Base-by-base conservation (phyloP, 2,888 invertebrate species). In the Malacosoma neustria region DNA sequence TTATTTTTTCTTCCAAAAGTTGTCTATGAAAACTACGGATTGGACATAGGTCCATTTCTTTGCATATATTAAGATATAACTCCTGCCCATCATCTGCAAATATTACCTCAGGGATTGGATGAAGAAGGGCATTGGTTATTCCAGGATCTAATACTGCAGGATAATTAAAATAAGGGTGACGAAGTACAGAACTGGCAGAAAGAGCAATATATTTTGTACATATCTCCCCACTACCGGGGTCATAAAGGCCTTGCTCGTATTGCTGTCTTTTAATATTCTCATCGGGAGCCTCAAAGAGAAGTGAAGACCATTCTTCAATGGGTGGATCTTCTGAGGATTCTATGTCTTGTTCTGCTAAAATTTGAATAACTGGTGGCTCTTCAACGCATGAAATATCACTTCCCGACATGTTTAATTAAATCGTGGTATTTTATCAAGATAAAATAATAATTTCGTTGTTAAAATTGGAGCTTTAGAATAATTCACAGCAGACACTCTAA, bases 71-170 rank as follows among this genome's bases (percentile, higher is more conserved):
- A 33, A 61, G 29, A 38, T 72, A 72, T 7, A 65, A 39, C 9
- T 57, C 53, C 30, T 58, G 62, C 3, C 71, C 70, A 32, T 69
- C 57, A 12, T 62, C 59, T 11, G 45, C 13, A 30, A 56, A 61
- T 32, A 51, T 43, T 4, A 49, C 5, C 11, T 53, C 49, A 36
- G 41, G 34, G 12, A 59, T 54, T 3, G 59, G 46, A 3, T 4
- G 14, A 3, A 54, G 35, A 4, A 72, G 38, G 3, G 69, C 69
- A 13, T 56, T 39, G 35, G 41, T 38, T 15, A 70, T 67, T 3
- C 67, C 72, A n/a, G 70, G 67, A 37, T 72, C 63, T 7, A 33
- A 14, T 6, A 69, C 56, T 0, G 57, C 45, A 1, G 64, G 66
- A 40, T 64, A 70, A 30, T 54, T 57, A 41, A 55, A 68, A 33